Evolutionary conservation across 1,140 invertebrate genomes (phyloP).

Genomic region (Bombus superbus): DNA sequence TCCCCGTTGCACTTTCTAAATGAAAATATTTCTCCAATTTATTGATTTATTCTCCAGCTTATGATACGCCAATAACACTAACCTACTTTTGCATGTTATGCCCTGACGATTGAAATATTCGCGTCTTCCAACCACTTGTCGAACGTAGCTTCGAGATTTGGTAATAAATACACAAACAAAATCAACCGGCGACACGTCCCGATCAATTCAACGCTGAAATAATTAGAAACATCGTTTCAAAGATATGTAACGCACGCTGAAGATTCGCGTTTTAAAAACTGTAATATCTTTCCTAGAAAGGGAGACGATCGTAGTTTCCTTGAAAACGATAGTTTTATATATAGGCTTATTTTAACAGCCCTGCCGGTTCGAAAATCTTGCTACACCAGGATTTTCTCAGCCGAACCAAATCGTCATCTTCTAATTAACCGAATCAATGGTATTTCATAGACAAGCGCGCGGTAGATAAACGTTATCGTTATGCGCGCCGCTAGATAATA

Average conservation of each 20-base stretch:
- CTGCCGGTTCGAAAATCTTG: background rate
- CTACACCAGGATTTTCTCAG: background rate
- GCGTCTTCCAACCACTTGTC: too few relatives aligned
- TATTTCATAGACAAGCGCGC: slow-evolving; percentile 1
- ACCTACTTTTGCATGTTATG: too few relatives aligned
- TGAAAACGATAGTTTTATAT: background rate
- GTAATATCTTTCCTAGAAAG: background rate
- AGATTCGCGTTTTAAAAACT: background rate
- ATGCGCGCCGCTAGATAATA: background rate
- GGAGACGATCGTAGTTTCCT: background rate
- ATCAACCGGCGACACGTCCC: background rate
- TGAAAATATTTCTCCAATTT: too few relatives aligned
- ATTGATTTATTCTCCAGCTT: too few relatives aligned
- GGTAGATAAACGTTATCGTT: slow-evolving; percentile 49
- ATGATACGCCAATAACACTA: too few relatives aligned
- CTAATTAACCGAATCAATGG: slow-evolving; percentile 43
- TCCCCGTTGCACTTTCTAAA: too few relatives aligned
- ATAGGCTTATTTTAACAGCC: background rate
- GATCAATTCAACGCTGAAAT: background rate
- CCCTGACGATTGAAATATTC: too few relatives aligned
- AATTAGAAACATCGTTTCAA: background rate
- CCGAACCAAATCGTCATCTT: background rate
- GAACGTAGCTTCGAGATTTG: too few relatives aligned
- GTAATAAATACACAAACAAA: background rate
- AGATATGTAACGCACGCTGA: background rate